Base-by-base conservation (phyloP, 64 coral and sea anemone genomes). In the Dendronephthya gigantea region DNA sequence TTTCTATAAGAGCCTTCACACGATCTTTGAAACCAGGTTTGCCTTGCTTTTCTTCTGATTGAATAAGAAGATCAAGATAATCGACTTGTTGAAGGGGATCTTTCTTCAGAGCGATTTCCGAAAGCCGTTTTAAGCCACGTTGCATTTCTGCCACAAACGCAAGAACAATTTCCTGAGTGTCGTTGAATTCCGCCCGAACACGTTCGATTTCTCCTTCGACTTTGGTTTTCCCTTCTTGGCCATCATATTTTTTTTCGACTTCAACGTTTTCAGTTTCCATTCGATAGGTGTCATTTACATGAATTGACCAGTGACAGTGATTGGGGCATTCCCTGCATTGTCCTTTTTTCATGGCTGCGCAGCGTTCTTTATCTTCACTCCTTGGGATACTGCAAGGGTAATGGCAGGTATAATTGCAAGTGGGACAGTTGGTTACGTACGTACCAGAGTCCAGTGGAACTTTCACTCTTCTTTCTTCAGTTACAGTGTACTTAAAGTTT, bases 1-100 rank as follows among this genome's bases (percentile, higher is more conserved):
- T 90, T 86, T 83, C 40, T 13, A 37, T 62, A 83, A 90, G 82
- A 15, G 84, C 85, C 30, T 82, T 50, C 5, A 90, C 50, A 5
- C 89, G 89, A 56, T 86, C 84, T 66, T 86, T 33, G 83, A 66
- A 90, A 0, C 89, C 89, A 39, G 89, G 89, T 86, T 23, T 90
- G 84, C 83, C 89, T 86, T 90, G 89, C 31, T 83, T 85, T 29
- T 16, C 82, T 32, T 90, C 89, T 28, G 88, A 89, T 74, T 83
- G 34, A 83, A 89, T 89, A n/a, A 89, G 82, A n/a, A 89, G 82
- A 83, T 89, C 27, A 16, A 89, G 39, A 27, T 89, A 90, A 48
- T 90, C 89, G 50, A 90, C 84, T 82, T 90, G 89, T 40, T 90
- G 83, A 12, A 90, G 89, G 41, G 89, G 89, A 66, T 90, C 89